A percentile compares a stretch with the other conserved stretches of the same genome.
Conservation (phyloP, 2,888 invertebrate genomes). For the Lepidochrysops patricia region DNA sequence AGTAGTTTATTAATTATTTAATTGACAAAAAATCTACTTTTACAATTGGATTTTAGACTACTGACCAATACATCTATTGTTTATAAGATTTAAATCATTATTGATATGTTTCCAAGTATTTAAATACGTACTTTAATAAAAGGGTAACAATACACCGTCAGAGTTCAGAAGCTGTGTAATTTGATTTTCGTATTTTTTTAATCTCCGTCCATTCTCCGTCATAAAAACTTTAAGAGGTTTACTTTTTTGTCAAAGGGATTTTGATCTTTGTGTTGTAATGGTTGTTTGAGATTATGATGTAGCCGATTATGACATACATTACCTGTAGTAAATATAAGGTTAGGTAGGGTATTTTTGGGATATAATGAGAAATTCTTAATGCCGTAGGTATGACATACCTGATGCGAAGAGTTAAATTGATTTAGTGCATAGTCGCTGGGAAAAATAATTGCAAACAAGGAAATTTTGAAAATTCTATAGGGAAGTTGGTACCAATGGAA, state of each 20-base stretch:
- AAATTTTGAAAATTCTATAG: no score
- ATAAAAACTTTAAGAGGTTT: constrained; percentile 8
- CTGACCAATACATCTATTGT: not conserved
- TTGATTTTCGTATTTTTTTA: constrained; percentile 3
- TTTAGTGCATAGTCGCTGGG: no score
- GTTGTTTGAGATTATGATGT: not conserved
- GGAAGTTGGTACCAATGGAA: no score
- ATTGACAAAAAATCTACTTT: not conserved
- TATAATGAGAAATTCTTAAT: not conserved
- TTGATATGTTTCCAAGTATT: not conserved
- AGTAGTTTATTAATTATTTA: no score
- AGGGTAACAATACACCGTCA: not conserved
- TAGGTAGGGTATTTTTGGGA: not conserved
- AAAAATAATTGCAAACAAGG: no score
- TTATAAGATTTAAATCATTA: not conserved
- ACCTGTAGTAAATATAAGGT: no score
- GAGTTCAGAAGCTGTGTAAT: constrained; percentile 8
- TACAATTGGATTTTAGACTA: not conserved
- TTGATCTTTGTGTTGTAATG: not conserved
- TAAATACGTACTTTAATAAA: not conserved
- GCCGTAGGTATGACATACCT: no score
- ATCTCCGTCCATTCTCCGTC: no score
- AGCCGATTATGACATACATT: no score
- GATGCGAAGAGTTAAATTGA: no score
- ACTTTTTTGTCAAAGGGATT: constrained; percentile 3